phyloP scores from a whole-genome alignment of 2,888 invertebrate species.

The Chalcosyrphus nemorum region DNA sequence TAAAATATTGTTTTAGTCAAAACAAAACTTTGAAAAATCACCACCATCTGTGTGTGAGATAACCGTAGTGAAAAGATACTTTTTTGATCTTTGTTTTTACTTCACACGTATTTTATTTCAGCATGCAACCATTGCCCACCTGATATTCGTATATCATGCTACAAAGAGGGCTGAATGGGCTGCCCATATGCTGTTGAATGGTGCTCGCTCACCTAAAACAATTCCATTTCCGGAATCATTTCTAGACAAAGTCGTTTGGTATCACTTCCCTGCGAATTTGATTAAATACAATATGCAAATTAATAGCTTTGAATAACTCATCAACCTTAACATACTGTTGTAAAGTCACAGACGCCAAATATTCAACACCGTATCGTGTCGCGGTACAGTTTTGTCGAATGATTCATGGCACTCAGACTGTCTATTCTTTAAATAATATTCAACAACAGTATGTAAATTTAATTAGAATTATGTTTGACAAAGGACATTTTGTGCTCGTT shows the following conservation, averaged over 20 bases:
- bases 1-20: not conserved
- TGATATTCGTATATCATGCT: not conserved
- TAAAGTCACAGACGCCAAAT: not conserved
- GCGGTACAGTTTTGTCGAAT: not conserved
- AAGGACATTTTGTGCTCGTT: not conserved
- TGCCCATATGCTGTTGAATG: not conserved
- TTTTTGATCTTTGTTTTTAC: not conserved
- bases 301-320: not conserved
- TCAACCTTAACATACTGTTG: not conserved
- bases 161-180: not conserved
- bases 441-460: not conserved
- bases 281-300: slow-evolving; percentile 5
- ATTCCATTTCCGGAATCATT: slow-evolving; percentile 27
- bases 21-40: too few relatives aligned
- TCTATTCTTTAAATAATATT: not conserved
- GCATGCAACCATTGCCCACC: slow-evolving; percentile 12
- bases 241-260: not conserved
- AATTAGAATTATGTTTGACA: not conserved
- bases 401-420: not conserved
- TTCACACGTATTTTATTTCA: not conserved
- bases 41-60: not conserved
- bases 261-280: not conserved
- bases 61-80: not conserved
- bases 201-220: slow-evolving; percentile 41
- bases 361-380: not conserved